phyloP scores from a whole-genome alignment of 1,140 invertebrate genomes.

The Rhopalosiphum padi region DNA sequence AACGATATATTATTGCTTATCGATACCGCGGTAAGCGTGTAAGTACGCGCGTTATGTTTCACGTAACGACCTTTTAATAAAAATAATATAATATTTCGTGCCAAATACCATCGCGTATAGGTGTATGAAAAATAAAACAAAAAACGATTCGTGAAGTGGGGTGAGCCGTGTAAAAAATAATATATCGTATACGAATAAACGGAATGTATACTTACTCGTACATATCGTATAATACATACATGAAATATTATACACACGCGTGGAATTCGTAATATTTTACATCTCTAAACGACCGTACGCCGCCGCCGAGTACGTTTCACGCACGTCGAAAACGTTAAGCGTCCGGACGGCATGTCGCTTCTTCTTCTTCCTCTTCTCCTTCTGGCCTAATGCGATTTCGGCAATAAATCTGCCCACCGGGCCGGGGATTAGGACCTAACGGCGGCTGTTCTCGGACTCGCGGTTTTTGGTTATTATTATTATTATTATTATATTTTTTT shows the following conservation, averaged over 20 bases:
- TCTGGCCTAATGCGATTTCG: not conserved
- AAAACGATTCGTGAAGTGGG: too few relatives aligned
- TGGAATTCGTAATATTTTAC: not conserved
- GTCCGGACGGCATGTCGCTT: not conserved
- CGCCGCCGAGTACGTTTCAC: not conserved
- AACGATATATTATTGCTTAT: not conserved
- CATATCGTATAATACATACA: not conserved
- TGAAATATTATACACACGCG: not conserved
- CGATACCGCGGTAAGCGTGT: not conserved
- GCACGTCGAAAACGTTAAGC: not conserved
- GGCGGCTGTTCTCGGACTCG: not conserved
- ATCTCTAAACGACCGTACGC: not conserved
- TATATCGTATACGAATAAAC: not conserved
- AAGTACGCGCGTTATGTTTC: not conserved
- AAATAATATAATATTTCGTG: too few relatives aligned
- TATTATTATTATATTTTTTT: not conserved
- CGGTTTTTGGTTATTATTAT: not conserved
- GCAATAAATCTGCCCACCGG: not conserved
- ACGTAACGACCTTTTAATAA: not conserved
- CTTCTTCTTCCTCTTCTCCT: too few relatives aligned
- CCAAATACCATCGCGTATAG: too few relatives aligned
- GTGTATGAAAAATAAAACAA: too few relatives aligned
- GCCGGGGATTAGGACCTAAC: not conserved
- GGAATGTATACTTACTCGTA: not conserved
- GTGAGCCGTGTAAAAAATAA: not conserved